Base-by-base conservation (phyloP, 53 echinoderm and acorn worm genomes). In the Stichopus horrens region DNA sequence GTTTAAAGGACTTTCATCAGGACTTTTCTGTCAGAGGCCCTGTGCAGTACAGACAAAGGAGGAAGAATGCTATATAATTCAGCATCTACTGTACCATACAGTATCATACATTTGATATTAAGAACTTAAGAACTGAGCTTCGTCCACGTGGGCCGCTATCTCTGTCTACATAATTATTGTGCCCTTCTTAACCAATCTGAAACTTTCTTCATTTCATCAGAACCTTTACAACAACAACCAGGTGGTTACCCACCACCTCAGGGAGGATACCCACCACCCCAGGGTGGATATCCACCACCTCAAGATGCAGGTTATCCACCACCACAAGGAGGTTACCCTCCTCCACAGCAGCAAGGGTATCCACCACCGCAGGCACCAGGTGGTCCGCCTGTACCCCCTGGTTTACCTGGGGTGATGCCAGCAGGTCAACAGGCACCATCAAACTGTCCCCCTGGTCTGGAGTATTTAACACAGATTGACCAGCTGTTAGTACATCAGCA, bases 401-500 rank as follows among this genome's bases (percentile, higher is more conserved):
- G 68, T 13, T 53, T 87, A 9, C 75, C 74, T 13, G 90, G 84
- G 54, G 89, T 89, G 86, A 57, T 89, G 77, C 87, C 76, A 65
- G 86, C 83, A 58, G 93, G 92, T 16, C 82, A 91, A 58, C 90
- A 90, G 20, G 79, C 92, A 51, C 92, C 95, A 20, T 55, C 91
- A 71, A 95, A 97, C 86, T 97, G 97, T 83, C 97, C 97, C 6
- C 97, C 97, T 37, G 97, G 97, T 0, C 89, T 97, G 79, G 97
- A 97, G 57, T 97, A 97, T 37, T 74, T 97, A 73, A 95, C 97
- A n/a, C 97, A 97, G 90, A 97, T 97, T 79, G 97, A 97, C 63
- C 97, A 97, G 82, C 90, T 97, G 55, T 75, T 97, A 87, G 97
- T 97, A 20, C 97, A 97, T n/a, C 97, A 97, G 87, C 95, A 97